Conservation (phyloP, 1,140 invertebrate genomes). For the Nomia melanderi region DNA sequence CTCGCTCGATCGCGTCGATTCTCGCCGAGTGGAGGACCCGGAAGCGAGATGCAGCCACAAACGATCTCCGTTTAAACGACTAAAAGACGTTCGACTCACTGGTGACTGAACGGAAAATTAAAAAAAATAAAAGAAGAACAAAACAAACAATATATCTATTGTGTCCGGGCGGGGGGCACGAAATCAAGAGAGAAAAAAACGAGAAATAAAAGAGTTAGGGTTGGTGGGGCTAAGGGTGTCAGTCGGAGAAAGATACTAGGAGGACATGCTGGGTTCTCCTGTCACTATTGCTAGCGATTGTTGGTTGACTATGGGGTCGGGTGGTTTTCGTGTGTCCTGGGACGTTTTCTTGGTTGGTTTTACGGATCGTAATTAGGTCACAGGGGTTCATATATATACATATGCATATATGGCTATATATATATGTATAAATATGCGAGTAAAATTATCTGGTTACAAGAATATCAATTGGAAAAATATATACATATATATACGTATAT, state of each 20-base stretch:
- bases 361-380: constrained; percentile 42
- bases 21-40: constrained; percentile 36
- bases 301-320: constrained; percentile 65
- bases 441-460: constrained; percentile 61
- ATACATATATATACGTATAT: constrained; percentile 63
- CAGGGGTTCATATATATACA: constrained; percentile 28
- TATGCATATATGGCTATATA: not conserved
- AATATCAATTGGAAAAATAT: constrained; percentile 61
- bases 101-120: constrained; percentile 22
- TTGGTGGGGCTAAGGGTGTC: constrained; percentile 3
- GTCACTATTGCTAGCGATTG: constrained; percentile 80
- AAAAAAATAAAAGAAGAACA: not conserved
- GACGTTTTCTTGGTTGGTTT: constrained; percentile 33
- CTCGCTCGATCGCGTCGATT: constrained; percentile 30
- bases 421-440: constrained; percentile 60
- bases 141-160: not conserved
- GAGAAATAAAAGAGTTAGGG: too few relatives aligned
- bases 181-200: not conserved
- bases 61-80: constrained; percentile 49
- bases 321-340: constrained; percentile 55
- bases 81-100: constrained; percentile 48
- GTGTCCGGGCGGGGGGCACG: too few relatives aligned
- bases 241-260: constrained; percentile 34
- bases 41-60: constrained; percentile 53
- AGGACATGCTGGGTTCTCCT: constrained; percentile 80